Base-by-base conservation (phyloP, 2,888 invertebrate genomes). In the Laothoe populi region DNA sequence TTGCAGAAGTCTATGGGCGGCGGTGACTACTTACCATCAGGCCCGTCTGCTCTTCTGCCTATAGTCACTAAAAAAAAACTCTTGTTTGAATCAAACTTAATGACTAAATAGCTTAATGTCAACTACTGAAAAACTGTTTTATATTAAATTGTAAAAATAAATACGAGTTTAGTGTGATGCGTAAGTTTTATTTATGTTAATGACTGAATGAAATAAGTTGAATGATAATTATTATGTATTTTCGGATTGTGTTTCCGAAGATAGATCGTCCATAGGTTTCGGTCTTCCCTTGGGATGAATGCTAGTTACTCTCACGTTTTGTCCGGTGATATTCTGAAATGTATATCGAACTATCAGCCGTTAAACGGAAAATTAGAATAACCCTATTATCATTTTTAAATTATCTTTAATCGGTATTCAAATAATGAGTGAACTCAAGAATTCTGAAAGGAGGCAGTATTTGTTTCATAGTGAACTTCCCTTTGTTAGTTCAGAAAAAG, bases 301-400 rank as follows among this genome's bases (percentile, higher is more conserved):
- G 67, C 86, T 88, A 64, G 64, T 70, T 0, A 89, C 79, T 68
- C 87, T 88, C 21, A 89, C 75, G 57, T 88, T 79, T 61, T 90
- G 90, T 0, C 87, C 88, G 3, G 82, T 89, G 5, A 83, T 73
- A 62, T 89, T 89, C 90, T 90, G 86, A 59, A 86, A 82, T 58
- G 57, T 64, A 59, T 10, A 2, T 26, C 3, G 60, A 59, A 23
- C 21, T 10, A 4, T 10, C n/a, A n/a, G n/a, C n/a, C n/a, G n/a
- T n/a, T n/a, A n/a, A n/a, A n/a, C n/a, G n/a, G n/a, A n/a, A 24
- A 31, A 2, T 31, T 8, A 31, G 8, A 0, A 5, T 31, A 5
- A 5, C 2, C 31, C 7, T 31, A 31, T 31, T 31, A 31, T n/a
- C n/a, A n/a, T n/a, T n/a, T n/a, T n/a, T n/a, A n/a, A n/a, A n/a